These are phyloP conservation scores for Leucozona laternaria DNA, from an alignment of 2,888 invertebrate species.

Conservation along the genomic window DNA sequence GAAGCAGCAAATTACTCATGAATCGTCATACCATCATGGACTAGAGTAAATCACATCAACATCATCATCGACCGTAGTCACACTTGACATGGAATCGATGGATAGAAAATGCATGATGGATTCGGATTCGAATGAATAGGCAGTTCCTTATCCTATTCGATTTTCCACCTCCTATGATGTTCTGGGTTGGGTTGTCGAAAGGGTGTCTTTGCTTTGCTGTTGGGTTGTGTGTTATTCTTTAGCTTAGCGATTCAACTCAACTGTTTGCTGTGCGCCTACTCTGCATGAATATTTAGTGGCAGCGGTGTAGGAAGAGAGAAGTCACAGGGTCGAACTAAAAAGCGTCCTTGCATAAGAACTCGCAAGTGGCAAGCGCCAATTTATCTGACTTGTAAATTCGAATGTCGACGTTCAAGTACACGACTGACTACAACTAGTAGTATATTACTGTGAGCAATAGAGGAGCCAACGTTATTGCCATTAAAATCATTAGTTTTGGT, in stretches of 20 bases:
- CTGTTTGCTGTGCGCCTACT: slow-evolving; percentile 37
- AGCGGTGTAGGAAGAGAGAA: neutral
- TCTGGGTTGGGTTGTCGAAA: slow-evolving; percentile 3
- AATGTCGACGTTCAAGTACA: slow-evolving; percentile 1
- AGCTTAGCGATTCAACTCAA: neutral
- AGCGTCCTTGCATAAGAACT: slow-evolving; percentile 63
- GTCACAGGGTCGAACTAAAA: slow-evolving; percentile 11
- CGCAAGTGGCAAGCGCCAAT: slow-evolving; percentile 34
- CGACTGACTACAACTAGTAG: neutral
- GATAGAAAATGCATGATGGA: slow-evolving; percentile 14
- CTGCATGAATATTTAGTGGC: slow-evolving; percentile 42
- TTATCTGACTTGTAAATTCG: slow-evolving; percentile 17
- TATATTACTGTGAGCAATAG: neutral
- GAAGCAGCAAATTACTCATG: slow-evolving; percentile 10
- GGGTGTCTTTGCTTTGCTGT: neutral
- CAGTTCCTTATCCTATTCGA: slow-evolving; percentile 25
- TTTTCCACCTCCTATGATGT: slow-evolving; percentile 3
- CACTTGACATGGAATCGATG: neutral
- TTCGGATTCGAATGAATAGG: neutral
- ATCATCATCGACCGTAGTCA: neutral
- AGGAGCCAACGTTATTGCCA: neutral
- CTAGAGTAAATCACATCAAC: slow-evolving; percentile 1
- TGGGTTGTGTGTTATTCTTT: slow-evolving; percentile 5
- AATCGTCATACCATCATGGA: slow-evolving; percentile 21
- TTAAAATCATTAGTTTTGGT: neutral